phyloP scores from a whole-genome alignment of 2,888 invertebrate genomes.

The Pyrocoelia pectoralis region DNA sequence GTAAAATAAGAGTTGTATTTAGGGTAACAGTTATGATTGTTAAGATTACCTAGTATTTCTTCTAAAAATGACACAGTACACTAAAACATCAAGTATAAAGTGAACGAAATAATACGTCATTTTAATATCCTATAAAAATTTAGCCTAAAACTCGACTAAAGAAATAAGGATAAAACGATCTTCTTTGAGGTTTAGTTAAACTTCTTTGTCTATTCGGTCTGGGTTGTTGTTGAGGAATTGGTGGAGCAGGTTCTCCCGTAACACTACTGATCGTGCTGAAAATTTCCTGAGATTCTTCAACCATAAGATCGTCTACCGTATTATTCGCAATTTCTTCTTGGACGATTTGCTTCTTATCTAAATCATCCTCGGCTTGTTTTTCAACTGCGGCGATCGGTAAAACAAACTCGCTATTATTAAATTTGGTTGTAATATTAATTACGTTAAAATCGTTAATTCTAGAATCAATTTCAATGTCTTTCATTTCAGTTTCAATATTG shows the following conservation, averaged over 20 bases:
- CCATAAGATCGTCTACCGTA: conserved; percentile 15
- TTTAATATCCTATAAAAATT: conserved; percentile 29
- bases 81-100: not conserved
- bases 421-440: conserved; percentile 13
- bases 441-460: conserved; percentile 22
- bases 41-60: too few species aligned
- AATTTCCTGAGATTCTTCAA: conserved; percentile 20
- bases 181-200: conserved; percentile 60
- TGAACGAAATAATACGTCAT: too few species aligned
- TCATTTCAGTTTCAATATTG: conserved; percentile 17
- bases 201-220: conserved; percentile 62
- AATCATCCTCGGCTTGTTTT: conserved; percentile 12
- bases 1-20: too few species aligned
- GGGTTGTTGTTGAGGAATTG: conserved; percentile 51
- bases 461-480: conserved; percentile 24
- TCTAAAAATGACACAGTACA: conserved; percentile 1
- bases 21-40: conserved; percentile 10
- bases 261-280: conserved; percentile 33
- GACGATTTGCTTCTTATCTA: conserved; percentile 40
- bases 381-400: conserved; percentile 12
- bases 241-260: conserved; percentile 44
- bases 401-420: conserved; percentile 27
- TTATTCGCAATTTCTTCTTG: conserved; percentile 22
- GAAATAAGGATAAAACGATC: conserved; percentile 65
- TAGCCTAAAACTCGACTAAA: conserved; percentile 64